Conservation (phyloP, 1,140 invertebrate species). For the Drosophila takahashii region DNA sequence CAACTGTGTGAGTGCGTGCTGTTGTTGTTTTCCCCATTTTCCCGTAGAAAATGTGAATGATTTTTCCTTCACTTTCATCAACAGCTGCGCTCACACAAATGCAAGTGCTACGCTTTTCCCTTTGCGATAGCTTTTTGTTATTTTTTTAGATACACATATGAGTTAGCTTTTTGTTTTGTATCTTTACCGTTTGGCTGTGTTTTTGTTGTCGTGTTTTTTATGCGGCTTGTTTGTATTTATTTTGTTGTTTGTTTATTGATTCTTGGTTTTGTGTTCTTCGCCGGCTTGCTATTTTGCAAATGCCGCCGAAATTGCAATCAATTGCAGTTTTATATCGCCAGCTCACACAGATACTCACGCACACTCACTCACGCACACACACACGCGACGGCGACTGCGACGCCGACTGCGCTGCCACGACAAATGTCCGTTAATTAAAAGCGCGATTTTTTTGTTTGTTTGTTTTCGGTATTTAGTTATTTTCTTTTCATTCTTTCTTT, state of each 20-base stretch:
- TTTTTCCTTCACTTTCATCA: conserved; percentile 79
- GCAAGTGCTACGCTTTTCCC: conserved; percentile 50
- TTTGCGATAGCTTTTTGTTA: conserved; percentile 18
- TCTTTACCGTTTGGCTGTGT: conserved; percentile 64
- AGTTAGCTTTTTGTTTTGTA: conserved; percentile 55
- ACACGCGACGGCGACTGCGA: conserved; percentile 27
- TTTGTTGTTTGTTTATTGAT: conserved; percentile 65
- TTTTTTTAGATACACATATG: conserved; percentile 46
- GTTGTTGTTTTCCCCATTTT: conserved; percentile 64
- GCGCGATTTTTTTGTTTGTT: conserved; percentile 52
- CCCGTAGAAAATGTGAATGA: conserved; percentile 64
- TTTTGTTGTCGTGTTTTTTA: conserved; percentile 17
- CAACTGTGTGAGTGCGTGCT: conserved; percentile 41
- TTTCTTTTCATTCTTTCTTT: conserved; percentile 34
- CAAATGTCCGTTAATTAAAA: conserved; percentile 72
- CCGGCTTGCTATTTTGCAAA: conserved; percentile 66
- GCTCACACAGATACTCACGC: conserved; percentile 15
- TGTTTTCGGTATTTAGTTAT: conserved; percentile 27
- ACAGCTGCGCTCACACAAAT: conserved; percentile 71
- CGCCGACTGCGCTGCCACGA: conserved; percentile 45
- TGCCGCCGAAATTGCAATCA: conserved; percentile 80
- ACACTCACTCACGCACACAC: conserved; percentile 17
- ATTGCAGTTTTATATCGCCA: conserved; percentile 74
- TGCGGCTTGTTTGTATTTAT: conserved; percentile 22
- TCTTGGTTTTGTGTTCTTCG: conserved; percentile 64